Conservation (phyloP, 2,888 invertebrate genomes). For the Bimastos eiseni region DNA sequence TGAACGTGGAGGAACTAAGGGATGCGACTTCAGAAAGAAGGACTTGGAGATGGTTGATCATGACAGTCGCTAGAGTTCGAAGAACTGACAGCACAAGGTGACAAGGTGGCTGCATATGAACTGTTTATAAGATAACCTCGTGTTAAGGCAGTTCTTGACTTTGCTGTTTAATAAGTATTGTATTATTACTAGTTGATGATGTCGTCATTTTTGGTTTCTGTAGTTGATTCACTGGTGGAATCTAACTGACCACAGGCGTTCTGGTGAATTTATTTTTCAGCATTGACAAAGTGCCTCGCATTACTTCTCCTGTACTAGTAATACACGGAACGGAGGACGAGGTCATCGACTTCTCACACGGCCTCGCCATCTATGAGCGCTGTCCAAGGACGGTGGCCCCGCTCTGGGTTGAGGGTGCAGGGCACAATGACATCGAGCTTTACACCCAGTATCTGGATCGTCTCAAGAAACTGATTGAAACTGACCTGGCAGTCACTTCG, state of each 20-base stretch:
- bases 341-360: slow-evolving; percentile 97
- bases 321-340: slow-evolving; percentile 99
- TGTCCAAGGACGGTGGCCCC: slow-evolving; percentile 96
- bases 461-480: slow-evolving; percentile 85
- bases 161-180: too few species aligned
- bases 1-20: too few species aligned
- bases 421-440: slow-evolving; percentile 96
- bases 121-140: too few species aligned
- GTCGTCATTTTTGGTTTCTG: neutral
- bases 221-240: neutral
- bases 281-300: slow-evolving; percentile 97
- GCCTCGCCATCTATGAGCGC: slow-evolving; percentile 91
- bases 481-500: slow-evolving; percentile 53
- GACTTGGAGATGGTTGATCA: too few species aligned
- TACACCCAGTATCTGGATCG: slow-evolving; percentile 95
- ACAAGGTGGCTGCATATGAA: too few species aligned
- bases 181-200: too few species aligned
- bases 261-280: slow-evolving; percentile 66
- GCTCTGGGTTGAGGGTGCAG: slow-evolving; percentile 93
- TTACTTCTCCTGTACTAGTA: slow-evolving; percentile 93
- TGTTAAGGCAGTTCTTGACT: too few species aligned
- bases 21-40: too few species aligned
- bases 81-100: too few species aligned
- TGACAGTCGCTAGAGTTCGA: too few species aligned
- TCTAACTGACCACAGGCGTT: neutral